Evolutionary conservation across 2,888 invertebrate genomes (phyloP).

Genomic region (Trissonchulus latispiculum): DNA sequence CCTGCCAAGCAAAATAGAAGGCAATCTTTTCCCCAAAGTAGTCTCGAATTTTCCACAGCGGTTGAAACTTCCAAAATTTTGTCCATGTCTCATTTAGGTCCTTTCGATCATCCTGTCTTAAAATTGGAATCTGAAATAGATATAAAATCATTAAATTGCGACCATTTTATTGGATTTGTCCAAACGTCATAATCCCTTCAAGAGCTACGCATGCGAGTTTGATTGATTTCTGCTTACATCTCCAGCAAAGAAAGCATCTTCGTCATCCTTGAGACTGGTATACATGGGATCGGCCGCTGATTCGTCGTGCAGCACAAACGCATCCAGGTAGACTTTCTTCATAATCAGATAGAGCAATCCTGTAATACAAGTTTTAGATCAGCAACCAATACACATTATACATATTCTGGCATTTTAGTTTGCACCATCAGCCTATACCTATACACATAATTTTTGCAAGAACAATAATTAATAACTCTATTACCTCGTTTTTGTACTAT

Average conservation of each 20-base stretch:
- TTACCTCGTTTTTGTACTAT: conserved; percentile 15
- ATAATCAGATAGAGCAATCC: conserved; percentile 46
- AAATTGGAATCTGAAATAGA: conserved; percentile 4
- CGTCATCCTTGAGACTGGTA: conserved; percentile 27
- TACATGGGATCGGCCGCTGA: conserved; percentile 36
- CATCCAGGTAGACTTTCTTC: conserved; percentile 44
- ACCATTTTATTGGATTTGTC: neutral
- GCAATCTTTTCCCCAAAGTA: conserved; percentile 50
- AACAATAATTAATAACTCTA: no score
- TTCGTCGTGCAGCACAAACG: conserved; percentile 46
- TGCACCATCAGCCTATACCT: no score
- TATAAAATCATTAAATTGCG: no score
- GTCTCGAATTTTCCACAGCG: conserved; percentile 47
- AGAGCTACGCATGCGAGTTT: neutral
- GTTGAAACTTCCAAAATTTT: conserved; percentile 43
- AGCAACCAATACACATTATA: no score
- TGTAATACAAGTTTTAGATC: conserved; percentile 25
- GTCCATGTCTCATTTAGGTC: conserved; percentile 41
- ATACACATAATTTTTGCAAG: no score
- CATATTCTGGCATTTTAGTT: no score
- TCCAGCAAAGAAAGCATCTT: conserved; percentile 15
- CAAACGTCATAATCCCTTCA: neutral
- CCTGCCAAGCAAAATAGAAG: conserved; percentile 50
- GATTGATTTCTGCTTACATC: neutral
- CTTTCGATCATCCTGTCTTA: conserved; percentile 24